These are phyloP conservation scores for Drosophila paulistorum DNA, from an alignment of 1,140 invertebrate genomes.

Conservation along the genomic window DNA sequence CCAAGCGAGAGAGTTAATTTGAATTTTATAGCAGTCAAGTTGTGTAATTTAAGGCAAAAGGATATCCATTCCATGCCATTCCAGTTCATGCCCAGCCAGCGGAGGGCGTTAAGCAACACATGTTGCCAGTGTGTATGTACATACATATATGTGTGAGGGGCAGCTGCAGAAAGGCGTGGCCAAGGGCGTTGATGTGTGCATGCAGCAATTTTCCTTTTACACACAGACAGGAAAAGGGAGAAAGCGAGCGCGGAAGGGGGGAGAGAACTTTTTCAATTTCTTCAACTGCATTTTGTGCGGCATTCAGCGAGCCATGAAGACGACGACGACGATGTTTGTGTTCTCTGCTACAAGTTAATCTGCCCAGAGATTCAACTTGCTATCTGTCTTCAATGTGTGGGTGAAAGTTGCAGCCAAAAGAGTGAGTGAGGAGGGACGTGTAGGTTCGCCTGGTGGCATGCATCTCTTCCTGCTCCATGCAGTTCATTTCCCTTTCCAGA, in stretches of 20 bases:
- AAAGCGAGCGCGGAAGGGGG: constrained; percentile 4
- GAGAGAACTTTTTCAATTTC: constrained; percentile 76
- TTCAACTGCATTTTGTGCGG: constrained; percentile 64
- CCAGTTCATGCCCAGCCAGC: constrained; percentile 2
- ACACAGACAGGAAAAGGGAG: constrained; percentile 28
- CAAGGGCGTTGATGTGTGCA: constrained; percentile 27
- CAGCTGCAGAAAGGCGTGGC: constrained; percentile 45
- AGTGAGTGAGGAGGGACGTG: not conserved
- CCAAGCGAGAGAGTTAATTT: constrained; percentile 68
- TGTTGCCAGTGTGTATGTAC: constrained; percentile 48
- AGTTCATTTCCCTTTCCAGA: constrained; percentile 66
- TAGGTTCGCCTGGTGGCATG: not conserved
- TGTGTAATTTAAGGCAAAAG: constrained; percentile 69
- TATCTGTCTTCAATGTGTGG: constrained; percentile 53
- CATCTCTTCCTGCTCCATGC: constrained; percentile 5
- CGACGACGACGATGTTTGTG: constrained; percentile 47
- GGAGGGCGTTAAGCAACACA: constrained; percentile 67
- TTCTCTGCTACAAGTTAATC: constrained; percentile 71
- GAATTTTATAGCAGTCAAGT: constrained; percentile 80
- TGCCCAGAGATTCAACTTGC: constrained; percentile 70
- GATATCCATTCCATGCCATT: constrained; percentile 20
- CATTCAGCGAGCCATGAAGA: not conserved
- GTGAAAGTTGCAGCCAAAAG: constrained; percentile 1
- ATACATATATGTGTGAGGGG: not conserved
- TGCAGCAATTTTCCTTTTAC: constrained; percentile 53